Evolutionary conservation across 2,797 vertebrate genomes (phyloP).

Genomic region (Alosa sapidissima): DNA sequence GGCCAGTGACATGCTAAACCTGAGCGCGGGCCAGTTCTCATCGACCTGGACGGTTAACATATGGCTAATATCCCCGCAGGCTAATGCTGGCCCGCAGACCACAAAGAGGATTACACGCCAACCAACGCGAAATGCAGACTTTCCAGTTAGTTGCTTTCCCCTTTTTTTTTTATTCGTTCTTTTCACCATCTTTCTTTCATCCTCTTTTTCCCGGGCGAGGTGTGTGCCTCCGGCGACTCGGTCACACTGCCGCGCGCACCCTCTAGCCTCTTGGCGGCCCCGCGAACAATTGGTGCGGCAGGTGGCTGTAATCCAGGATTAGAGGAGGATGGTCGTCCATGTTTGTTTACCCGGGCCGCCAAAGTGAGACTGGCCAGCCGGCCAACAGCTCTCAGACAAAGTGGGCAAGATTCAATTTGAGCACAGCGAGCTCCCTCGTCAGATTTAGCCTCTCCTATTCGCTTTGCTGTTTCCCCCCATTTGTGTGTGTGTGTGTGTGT

Average conservation of each 20-base stretch:
- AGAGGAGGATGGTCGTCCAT: constrained; percentile 61
- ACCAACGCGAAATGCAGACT: background rate
- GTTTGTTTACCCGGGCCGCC: constrained; percentile 63
- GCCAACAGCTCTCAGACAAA: constrained; percentile 53
- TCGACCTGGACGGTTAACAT: background rate
- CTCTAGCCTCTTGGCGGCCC: constrained; percentile 39
- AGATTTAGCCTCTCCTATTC: constrained; percentile 53
- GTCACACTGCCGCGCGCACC: constrained; percentile 19
- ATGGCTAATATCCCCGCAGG: background rate
- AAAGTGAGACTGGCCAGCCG: constrained; percentile 41
- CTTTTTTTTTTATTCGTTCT: background rate
- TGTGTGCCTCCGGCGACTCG: background rate
- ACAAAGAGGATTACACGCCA: background rate
- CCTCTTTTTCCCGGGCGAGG: background rate
- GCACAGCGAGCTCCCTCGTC: constrained; percentile 47
- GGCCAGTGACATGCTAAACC: background rate
- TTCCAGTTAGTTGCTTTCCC: background rate
- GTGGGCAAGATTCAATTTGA: constrained; percentile 67
- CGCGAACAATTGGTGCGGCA: constrained; percentile 57
- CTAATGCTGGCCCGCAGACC: background rate
- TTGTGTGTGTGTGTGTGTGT: background rate
- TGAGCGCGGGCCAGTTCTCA: background rate
- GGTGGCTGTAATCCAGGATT: constrained; percentile 65
- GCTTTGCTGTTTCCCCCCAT: constrained; percentile 20
- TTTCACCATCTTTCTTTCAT: constrained; percentile 16